Evolutionary conservation across 2,888 invertebrate genomes (phyloP), one percentile per base, ranked within the genome.

Genomic region (Aphodius sticticus): DNA sequence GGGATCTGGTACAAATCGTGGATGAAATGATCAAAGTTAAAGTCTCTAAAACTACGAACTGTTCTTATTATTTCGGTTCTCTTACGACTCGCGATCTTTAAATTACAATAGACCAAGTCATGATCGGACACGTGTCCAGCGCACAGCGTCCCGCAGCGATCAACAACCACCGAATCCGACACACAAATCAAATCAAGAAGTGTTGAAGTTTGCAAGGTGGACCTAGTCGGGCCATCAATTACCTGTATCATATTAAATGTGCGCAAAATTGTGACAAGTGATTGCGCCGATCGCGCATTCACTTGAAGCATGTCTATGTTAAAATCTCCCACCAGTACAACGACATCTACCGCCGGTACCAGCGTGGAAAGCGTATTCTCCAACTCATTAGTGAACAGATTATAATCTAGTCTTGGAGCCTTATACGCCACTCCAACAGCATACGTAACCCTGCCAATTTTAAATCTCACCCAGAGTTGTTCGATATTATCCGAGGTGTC

Each of bases 401-500:
- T 69, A 7, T 36, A 35, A 14, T 9, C 6, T 14, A 70, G 7
- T 6, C 12, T 70, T 36, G 77, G 77, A 6, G 70, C 70, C 26
- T 38, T 36, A 70, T 70, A 77, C 6, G 70, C 70, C n/a, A 69
- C 69, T n/a, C 77, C 77, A 35, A 77, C 69, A 12, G 70, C 9
- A 69, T 7, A 26, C 7, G 26, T 26, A 14, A 26, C 70, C 14
- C 26, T 69, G 16, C 70, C 70, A 70, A 70, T 70, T 26, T 70
- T 35, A n/a, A 77, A 26, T 0, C 9, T 16, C n/a, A 77, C 14
- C 77, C 77, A 77, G 6, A 77, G 37, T 16, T 77, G 77, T 15
- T 69, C 77, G 69, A 69, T 69, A 35, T 14, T 35, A 70, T 69
- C n/a, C 26, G 26, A 26, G 26, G 26, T 26, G 26, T 77, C 70